Evolutionary conservation across 2,888 invertebrate species (phyloP).

Genomic region (Seira musarum): DNA sequence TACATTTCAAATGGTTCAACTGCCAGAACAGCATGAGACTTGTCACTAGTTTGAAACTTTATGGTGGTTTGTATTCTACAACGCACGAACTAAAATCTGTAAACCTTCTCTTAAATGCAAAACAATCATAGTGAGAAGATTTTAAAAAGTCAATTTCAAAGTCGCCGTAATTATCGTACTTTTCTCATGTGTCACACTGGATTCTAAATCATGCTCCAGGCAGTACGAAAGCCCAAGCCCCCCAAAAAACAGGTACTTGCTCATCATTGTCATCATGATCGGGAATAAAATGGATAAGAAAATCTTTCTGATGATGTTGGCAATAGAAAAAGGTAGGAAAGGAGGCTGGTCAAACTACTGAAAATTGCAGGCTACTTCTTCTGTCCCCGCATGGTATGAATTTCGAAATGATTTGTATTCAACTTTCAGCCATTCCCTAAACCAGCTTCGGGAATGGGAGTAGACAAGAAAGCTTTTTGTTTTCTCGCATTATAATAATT

Average conservation of each 20-base stretch:
- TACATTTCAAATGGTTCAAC: too few relatives aligned
- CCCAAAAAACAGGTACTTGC: too few relatives aligned
- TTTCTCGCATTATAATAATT: slow-evolving; percentile 17
- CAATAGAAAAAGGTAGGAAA: slow-evolving; percentile 38
- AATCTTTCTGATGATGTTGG: slow-evolving; percentile 20
- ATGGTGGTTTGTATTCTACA: not conserved
- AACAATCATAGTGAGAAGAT: too few relatives aligned
- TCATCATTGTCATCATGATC: not conserved
- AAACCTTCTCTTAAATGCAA: too few relatives aligned
- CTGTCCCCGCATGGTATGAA: not conserved
- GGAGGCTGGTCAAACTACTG: slow-evolving; percentile 48
- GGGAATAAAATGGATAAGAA: not conserved
- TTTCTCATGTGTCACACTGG: slow-evolving; percentile 27
- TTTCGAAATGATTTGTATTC: too few relatives aligned
- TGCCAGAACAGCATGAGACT: slow-evolving; percentile 30
- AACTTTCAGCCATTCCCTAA: not conserved
- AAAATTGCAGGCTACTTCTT: slow-evolving; percentile 39
- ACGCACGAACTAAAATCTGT: not conserved
- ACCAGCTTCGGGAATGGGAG: slow-evolving; percentile 2
- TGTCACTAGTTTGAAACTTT: not conserved
- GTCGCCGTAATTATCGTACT: not conserved
- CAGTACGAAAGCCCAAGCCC: not conserved
- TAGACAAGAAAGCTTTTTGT: slow-evolving; percentile 24
- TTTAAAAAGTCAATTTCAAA: too few relatives aligned
- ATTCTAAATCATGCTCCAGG: slow-evolving; percentile 40